Base-by-base conservation (phyloP, 2,888 invertebrate genomes). In the Trichacis sp. region DNA sequence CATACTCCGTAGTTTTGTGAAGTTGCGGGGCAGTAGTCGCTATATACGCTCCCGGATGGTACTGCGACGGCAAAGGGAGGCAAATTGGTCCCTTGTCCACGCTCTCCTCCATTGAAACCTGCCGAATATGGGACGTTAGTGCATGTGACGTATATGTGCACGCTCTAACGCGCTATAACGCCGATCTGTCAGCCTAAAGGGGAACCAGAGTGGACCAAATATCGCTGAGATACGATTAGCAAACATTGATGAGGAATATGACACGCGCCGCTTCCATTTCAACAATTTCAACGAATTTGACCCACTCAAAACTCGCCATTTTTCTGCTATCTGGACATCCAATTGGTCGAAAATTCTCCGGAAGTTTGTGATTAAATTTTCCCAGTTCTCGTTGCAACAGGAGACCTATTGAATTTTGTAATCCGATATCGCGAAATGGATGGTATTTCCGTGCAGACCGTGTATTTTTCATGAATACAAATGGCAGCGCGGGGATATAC, bases 61-160 rank as follows among this genome's bases (percentile, higher is more conserved):
- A 83, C 72, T 82, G 82, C 59, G 77, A 74, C 67, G 82, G 83
- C 70, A 82, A 77, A 57, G 83, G 82, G 61, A 83, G 83, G 76
- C 82, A 83, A 77, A 83, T 82, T 78, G 82, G 83, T 77, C 83
- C 83, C 81, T 83, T 83, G 78, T 83, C 80, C 77, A 74, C 80
- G 60, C 72, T 69, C 70, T 80, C 78, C 70, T 81, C 73, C 71
- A 80, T 80, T 64, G 82, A 80, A 71, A 83, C 79, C 83, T 83
- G 76, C 70, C 70, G 72, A 75, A 74, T 63, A 74, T 70, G 61
- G 62, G 68, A 49, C 64, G 76, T 80, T 80, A 81, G 78, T 79
- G 76, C 72, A 73, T 71, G 69, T 76, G 78, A 79, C 78, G 75
- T 80, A 80, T 77, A 76, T 77, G 76, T 73, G 73, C 73, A 69